These are phyloP conservation scores for Auanema sp. DNA, from an alignment of 2,888 invertebrate genomes.

Conservation along the genomic window DNA sequence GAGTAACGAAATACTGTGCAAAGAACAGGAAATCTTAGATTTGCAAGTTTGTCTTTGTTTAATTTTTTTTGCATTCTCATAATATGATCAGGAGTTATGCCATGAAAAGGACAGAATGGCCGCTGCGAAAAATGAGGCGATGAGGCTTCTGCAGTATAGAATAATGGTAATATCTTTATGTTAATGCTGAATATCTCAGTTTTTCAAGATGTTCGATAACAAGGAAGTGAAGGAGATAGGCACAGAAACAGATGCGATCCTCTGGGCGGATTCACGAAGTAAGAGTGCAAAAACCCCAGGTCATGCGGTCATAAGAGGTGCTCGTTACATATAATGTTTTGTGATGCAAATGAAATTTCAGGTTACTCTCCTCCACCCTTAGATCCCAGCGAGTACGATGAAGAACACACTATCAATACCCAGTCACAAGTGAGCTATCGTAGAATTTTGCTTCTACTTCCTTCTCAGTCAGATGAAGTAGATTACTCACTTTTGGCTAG, in stretches of 20 bases:
- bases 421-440: too few species aligned
- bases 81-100: constrained; percentile 44
- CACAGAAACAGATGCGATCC: constrained; percentile 39
- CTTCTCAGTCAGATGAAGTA: constrained; percentile 27
- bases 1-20: constrained; percentile 74
- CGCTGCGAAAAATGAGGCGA: constrained; percentile 54
- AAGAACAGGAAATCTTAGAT: constrained; percentile 79
- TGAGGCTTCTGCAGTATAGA: constrained; percentile 54
- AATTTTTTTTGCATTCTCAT: background rate
- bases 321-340: too few species aligned
- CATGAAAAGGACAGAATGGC: constrained; percentile 60
- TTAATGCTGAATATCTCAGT: background rate
- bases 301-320: constrained; percentile 34
- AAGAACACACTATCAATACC: too few species aligned
- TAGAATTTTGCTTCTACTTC: too few species aligned
- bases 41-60: constrained; percentile 70
- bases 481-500: too few species aligned
- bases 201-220: constrained; percentile 28
- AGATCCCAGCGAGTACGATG: constrained; percentile 45
- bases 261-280: constrained; percentile 4
- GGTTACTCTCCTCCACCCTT: constrained; percentile 47
- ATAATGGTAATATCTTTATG: constrained; percentile 23
- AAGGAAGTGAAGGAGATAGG: constrained; percentile 32
- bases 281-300: constrained; percentile 37
- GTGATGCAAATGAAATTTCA: too few species aligned